Evolutionary conservation across 2,888 invertebrate genomes (phyloP), one percentile per base, ranked within the genome.

Genomic region (Agrochola circellaris): DNA sequence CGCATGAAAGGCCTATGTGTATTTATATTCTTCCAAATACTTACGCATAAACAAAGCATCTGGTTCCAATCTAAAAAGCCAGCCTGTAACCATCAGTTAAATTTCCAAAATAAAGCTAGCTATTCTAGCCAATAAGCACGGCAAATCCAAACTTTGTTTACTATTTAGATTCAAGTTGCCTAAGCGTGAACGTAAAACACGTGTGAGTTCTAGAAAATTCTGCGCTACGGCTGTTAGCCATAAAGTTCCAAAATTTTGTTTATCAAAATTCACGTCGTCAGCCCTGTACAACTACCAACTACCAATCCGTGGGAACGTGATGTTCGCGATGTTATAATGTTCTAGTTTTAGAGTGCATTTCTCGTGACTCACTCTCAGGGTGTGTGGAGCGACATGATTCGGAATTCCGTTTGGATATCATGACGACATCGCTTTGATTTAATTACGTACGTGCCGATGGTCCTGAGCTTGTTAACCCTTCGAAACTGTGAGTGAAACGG

Each of bases 261-360:
- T 85, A 81, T 88, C 42, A 79, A 74, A 79, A 86, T 79, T 70
- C 84, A 62, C 58, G 62, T 76, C 75, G 83, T 75, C 89, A 88
- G 71, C 88, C 89, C 88, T 87, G 80, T 74, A 51, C 51, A 51
- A 51, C 51, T 51, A 69, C 60, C 60, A 72, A 81, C 82, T 73
- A 69, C 75, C 60, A 74, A 81, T 83, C 85, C 89, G 89, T 90
- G 90, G 88, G 90, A 90, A 89, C 89, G 87, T 85, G 88, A 87
- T 84, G 87, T 86, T 83, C 79, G 67, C 83, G 79, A 79, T 82
- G 89, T 89, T 89, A 86, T 86, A 86, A 81, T 85, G 89, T 86
- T 89, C 90, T 90, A 90, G 90, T 91, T 91, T 90, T 90, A 89
- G 89, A 87, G 87, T 89, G 89, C 90, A 91, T 88, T 86, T 84